Percentiles rank a stretch among this genome's conserved stretches.
These are phyloP conservation scores for Eretmochelys imbricata DNA, from an alignment of 2,113 vertebrate species.

Conservation along the genomic window DNA sequence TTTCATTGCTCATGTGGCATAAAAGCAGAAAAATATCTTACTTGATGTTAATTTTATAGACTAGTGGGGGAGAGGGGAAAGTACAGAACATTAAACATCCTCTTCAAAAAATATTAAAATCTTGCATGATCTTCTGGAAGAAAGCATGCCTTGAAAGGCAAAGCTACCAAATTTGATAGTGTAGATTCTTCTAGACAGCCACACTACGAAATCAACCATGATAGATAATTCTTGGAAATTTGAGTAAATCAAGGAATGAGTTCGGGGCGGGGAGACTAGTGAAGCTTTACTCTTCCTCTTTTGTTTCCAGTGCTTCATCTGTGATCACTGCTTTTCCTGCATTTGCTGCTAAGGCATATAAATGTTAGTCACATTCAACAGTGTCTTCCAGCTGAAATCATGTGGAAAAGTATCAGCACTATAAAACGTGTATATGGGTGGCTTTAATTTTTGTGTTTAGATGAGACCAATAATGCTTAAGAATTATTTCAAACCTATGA, in stretches of 20 bases:
- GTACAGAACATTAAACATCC: conserved; percentile 16
- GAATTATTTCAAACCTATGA: conserved; percentile 17
- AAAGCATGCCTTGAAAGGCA: background rate
- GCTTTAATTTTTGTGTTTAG: background rate
- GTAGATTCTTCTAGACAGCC: background rate
- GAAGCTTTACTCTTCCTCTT: background rate
- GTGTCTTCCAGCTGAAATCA: conserved; percentile 50
- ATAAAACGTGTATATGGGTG: background rate
- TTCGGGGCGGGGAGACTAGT: background rate
- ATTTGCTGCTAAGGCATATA: conserved; percentile 32
- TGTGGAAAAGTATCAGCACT: background rate
- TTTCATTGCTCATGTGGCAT: background rate
- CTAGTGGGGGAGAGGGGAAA: conserved; percentile 19
- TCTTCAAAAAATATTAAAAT: background rate
- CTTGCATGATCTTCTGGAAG: background rate
- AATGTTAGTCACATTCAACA: background rate
- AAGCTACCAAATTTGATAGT: background rate
- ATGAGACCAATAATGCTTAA: background rate
- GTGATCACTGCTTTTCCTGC: background rate
- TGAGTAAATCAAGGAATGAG: background rate
- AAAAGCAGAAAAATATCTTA: background rate
- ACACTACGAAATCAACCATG: background rate
- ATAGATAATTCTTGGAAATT: background rate
- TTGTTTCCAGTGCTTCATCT: background rate
- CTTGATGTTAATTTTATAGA: background rate